These are phyloP conservation scores for Bactericera cockerelli DNA, from an alignment of 1,140 invertebrate genomes.

Conservation along the genomic window DNA sequence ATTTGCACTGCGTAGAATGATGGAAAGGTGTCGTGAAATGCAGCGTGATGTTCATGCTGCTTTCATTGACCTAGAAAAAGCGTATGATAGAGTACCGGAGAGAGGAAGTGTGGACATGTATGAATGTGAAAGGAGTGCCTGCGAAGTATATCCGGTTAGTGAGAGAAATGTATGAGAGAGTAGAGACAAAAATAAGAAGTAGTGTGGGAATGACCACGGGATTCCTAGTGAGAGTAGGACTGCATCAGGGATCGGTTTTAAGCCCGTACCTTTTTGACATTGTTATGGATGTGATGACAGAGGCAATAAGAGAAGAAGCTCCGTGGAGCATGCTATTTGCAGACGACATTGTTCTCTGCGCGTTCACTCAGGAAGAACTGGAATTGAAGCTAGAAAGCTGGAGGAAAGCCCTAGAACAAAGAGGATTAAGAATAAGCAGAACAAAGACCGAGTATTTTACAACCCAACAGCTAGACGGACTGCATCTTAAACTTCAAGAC, in stretches of 20 bases:
- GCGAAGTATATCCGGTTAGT: background rate
- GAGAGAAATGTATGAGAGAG: background rate
- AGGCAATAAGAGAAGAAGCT: background rate
- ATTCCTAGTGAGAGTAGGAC: background rate
- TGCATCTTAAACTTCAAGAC: background rate
- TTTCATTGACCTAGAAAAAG: constrained; percentile 6
- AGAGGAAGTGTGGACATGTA: constrained; percentile 9
- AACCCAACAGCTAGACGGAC: background rate
- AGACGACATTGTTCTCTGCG: background rate
- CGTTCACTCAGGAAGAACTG: background rate
- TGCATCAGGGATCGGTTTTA: constrained; percentile 2
- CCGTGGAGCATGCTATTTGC: constrained; percentile 4
- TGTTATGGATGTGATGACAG: background rate
- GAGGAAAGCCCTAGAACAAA: background rate
- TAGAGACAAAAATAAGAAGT: background rate
- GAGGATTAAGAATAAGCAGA: constrained; percentile 5
- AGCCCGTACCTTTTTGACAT: constrained; percentile 4
- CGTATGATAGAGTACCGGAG: constrained; percentile 10
- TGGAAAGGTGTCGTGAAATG: background rate
- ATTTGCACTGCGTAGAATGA: background rate
- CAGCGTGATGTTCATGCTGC: background rate
- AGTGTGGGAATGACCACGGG: constrained; percentile 4
- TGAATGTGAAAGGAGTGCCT: constrained; percentile 4
- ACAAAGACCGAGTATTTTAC: constrained; percentile 2
- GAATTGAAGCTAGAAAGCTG: background rate